Evolutionary conservation across 2,888 invertebrate species (phyloP).

Genomic region (Caenorhabditis plicata): DNA sequence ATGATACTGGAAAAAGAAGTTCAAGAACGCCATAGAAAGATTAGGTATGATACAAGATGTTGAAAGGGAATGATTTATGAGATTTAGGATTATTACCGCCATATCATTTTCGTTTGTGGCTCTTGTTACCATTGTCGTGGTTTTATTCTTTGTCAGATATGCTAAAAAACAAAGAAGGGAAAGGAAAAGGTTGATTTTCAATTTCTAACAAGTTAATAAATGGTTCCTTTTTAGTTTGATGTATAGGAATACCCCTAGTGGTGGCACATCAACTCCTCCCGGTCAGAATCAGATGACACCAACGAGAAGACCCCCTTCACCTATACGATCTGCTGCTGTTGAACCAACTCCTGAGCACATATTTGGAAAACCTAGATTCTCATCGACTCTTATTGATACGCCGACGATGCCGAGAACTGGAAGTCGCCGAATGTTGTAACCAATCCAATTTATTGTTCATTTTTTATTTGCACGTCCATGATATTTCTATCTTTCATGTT

Average conservation of each 20-base stretch:
- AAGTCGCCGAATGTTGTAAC: neutral
- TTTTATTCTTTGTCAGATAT: slow-evolving; percentile 70
- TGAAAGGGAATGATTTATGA: neutral
- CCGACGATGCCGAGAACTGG: slow-evolving; percentile 2
- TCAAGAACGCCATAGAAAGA: slow-evolving; percentile 25
- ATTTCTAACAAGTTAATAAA: neutral
- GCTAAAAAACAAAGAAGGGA: slow-evolving; percentile 27
- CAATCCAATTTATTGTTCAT: neutral
- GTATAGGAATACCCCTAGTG: slow-evolving; percentile 2
- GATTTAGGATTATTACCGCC: slow-evolving; percentile 47
- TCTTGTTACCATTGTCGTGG: slow-evolving; percentile 47
- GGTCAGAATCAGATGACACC: neutral
- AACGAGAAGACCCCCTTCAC: neutral
- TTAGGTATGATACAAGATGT: slow-evolving; percentile 7
- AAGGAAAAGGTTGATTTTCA: too few relatives aligned
- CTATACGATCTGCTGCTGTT: slow-evolving; percentile 1
- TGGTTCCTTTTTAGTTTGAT: slow-evolving; percentile 4
- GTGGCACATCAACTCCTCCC: neutral
- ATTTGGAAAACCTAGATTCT: slow-evolving; percentile 22
- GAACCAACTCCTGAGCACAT: slow-evolving; percentile 19
- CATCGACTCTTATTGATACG: slow-evolving; percentile 29
- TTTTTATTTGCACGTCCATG: neutral
- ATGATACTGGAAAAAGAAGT: slow-evolving; percentile 47
- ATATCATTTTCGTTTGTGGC: slow-evolving; percentile 57
- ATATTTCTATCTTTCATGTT: neutral